Conservation (phyloP, 2,113 vertebrate species). For the Takifugu bimaculatus region DNA sequence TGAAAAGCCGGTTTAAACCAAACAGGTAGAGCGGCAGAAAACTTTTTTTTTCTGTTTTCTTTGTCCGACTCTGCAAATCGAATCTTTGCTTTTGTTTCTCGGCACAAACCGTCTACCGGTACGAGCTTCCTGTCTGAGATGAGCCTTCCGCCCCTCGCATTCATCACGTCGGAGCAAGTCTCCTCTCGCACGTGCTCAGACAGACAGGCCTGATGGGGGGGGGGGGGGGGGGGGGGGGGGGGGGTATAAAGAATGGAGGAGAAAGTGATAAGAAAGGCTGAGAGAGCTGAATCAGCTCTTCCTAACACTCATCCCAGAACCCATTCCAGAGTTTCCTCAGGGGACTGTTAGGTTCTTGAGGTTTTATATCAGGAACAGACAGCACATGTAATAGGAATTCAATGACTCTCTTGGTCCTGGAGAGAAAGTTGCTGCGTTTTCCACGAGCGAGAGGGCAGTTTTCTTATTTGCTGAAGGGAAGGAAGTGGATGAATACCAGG, state of each 20-base stretch:
- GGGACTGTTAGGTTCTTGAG: conserved; percentile 50
- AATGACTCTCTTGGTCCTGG: too few species aligned
- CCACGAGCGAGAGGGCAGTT: neutral
- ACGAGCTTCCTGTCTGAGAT: too few species aligned
- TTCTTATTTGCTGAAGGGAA: conserved; percentile 59
- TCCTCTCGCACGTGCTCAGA: conserved; percentile 42
- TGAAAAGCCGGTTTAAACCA: neutral
- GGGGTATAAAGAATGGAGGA: conserved; percentile 15
- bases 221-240: conserved; percentile 1
- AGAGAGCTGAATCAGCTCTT: conserved; percentile 60
- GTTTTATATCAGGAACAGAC: conserved; percentile 46
- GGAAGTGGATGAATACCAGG: conserved; percentile 66
- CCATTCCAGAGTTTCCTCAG: conserved; percentile 63
- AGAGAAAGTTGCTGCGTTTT: too few species aligned
- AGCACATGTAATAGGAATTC: conserved; percentile 41
- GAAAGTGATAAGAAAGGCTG: conserved; percentile 42
- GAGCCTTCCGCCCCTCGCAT: neutral
- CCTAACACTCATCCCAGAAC: conserved; percentile 38
- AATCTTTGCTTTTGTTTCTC: neutral
- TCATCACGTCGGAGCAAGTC: conserved; percentile 1
- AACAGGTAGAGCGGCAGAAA: neutral
- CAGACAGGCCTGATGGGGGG: conserved; percentile 25
- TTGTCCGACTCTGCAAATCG: neutral
- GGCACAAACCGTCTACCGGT: neutral
- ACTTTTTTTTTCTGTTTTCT: neutral